Evolutionary conservation across 2,797 vertebrate genomes (phyloP).

Genomic region (Tokudaia tokunoshimensis): DNA sequence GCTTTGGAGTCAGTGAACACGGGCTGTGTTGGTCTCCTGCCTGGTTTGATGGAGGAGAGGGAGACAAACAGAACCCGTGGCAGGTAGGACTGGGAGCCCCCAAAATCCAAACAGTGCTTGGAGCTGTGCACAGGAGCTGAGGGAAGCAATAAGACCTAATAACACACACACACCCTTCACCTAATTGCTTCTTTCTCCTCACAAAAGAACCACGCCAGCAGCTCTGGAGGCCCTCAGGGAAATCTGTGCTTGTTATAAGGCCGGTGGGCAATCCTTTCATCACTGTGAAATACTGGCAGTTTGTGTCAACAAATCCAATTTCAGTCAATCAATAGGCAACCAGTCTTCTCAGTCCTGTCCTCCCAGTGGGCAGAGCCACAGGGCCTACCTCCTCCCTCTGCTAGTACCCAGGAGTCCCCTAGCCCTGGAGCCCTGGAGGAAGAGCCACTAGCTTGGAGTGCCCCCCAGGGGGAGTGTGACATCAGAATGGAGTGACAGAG

Average conservation of each 20-base stretch:
- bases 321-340: constrained; percentile 80
- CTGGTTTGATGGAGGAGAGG: neutral
- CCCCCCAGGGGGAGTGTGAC: neutral
- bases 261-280: constrained; percentile 80
- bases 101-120: neutral
- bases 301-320: constrained; percentile 85
- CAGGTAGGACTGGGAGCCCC: neutral
- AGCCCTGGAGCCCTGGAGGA: neutral
- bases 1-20: neutral
- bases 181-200: constrained; percentile 81
- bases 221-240: constrained; percentile 74
- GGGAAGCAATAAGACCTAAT: constrained; percentile 76
- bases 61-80: neutral
- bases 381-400: neutral
- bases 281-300: constrained; percentile 76
- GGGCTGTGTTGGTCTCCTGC: neutral
- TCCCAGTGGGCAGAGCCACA: neutral
- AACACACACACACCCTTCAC: constrained; percentile 58
- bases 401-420: neutral
- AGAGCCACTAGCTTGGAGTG: neutral
- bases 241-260: constrained; percentile 80
- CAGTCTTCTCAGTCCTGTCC: neutral
- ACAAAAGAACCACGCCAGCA: constrained; percentile 71
- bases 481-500: neutral
- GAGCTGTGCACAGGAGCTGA: neutral